Conservation (phyloP, 2,797 vertebrate genomes). For the Tokudaia tokunoshimensis region DNA sequence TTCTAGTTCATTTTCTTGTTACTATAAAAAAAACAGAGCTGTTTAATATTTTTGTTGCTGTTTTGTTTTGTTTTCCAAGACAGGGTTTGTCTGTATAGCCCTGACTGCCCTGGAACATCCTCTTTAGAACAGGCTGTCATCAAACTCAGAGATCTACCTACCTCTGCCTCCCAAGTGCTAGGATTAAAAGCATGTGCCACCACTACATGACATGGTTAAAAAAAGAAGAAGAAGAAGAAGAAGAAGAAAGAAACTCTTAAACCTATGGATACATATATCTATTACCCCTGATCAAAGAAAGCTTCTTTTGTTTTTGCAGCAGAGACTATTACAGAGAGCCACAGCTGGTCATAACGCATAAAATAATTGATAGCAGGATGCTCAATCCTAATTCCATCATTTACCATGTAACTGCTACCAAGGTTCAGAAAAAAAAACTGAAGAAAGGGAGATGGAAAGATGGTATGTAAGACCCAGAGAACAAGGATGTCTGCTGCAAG, state of each 20-base stretch:
- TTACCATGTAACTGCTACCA: not conserved
- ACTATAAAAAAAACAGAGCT: slow-evolving; percentile 3
- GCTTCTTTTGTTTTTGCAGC: not conserved
- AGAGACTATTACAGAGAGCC: not conserved
- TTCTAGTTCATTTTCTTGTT: slow-evolving; percentile 11
- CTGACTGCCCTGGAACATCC: not conserved
- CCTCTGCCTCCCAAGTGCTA: not conserved
- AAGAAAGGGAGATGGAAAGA: not conserved
- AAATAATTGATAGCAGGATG: not conserved
- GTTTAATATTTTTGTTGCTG: not conserved
- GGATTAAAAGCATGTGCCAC: not conserved
- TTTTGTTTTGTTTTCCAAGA: not conserved
- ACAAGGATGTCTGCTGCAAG: not conserved
- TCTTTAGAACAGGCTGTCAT: not conserved
- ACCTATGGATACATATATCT: not conserved
- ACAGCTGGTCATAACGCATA: not conserved
- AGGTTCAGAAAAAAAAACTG: not conserved
- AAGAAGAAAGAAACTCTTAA: not conserved
- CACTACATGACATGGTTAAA: not conserved
- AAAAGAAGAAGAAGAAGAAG: too few species aligned
- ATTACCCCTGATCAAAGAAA: not conserved
- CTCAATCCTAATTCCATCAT: not conserved
- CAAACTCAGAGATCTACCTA: too few species aligned
- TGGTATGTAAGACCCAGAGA: not conserved
- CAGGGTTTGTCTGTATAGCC: not conserved